phyloP scores from a whole-genome alignment of 2,797 vertebrate species.

The Cryptoblepharus egeriae region DNA sequence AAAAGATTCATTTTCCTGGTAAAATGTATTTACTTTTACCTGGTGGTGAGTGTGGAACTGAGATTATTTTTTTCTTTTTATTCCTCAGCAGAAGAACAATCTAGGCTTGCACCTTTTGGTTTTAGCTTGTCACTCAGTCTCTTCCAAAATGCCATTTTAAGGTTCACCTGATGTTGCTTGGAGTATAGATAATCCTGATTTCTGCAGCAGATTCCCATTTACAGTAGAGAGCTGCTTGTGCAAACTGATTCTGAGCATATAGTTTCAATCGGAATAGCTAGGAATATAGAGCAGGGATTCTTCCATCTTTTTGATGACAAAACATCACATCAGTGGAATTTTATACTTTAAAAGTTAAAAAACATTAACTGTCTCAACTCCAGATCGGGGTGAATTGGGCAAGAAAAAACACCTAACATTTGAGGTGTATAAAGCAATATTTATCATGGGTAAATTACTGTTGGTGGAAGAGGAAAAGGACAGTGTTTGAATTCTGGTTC shows the following conservation, averaged over 20 bases:
- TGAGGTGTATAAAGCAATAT: neutral
- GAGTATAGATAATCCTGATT: neutral
- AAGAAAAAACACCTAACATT: neutral
- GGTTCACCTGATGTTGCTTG: neutral
- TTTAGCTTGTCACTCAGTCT: neutral
- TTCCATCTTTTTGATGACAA: neutral
- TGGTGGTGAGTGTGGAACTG: neutral
- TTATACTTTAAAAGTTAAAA: too few species aligned
- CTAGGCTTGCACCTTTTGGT: neutral
- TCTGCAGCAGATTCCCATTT: neutral
- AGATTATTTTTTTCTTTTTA: neutral
- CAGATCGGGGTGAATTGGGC: neutral
- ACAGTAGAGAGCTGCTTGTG: neutral
- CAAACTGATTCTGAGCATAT: neutral
- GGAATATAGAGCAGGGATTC: neutral
- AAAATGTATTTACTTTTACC: neutral
- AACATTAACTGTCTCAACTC: neutral
- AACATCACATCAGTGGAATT: neutral
- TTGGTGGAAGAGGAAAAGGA: neutral
- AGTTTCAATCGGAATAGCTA: neutral
- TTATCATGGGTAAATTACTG: neutral
- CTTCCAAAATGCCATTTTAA: constrained; percentile 1
- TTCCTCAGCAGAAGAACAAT: neutral
- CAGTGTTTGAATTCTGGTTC: neutral
- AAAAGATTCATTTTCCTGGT: constrained; percentile 75